Evolutionary conservation across 2,797 vertebrate genomes (phyloP).

Genomic region (Perdix hodgsoniae): DNA sequence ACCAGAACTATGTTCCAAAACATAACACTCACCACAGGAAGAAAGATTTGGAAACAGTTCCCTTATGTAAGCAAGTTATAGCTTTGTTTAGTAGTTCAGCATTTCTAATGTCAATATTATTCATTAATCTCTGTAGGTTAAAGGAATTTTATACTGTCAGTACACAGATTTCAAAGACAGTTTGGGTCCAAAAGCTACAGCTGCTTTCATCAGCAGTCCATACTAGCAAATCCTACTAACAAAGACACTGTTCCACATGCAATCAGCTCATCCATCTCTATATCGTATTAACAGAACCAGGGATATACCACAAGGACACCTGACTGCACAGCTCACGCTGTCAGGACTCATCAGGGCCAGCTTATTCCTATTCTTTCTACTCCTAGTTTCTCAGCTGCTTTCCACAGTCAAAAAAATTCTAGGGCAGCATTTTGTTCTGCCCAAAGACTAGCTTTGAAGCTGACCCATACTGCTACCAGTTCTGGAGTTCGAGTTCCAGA

Average conservation of each 20-base stretch:
- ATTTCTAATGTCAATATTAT: slow-evolving; percentile 56
- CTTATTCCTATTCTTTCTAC: neutral
- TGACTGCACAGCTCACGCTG: neutral
- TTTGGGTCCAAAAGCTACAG: neutral
- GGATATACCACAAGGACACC: slow-evolving; percentile 21
- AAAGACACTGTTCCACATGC: neutral
- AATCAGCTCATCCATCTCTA: slow-evolving; percentile 3
- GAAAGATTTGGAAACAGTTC: slow-evolving; percentile 40
- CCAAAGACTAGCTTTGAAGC: neutral
- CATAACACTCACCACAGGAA: slow-evolving; percentile 39
- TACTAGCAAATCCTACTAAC: slow-evolving; percentile 33
- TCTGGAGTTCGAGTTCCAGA: neutral
- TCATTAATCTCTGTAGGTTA: slow-evolving; percentile 43
- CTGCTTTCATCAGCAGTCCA: neutral
- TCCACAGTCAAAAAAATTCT: neutral
- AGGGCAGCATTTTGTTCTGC: neutral
- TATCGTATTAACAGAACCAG: slow-evolving; percentile 21
- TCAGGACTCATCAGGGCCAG: slow-evolving; percentile 31
- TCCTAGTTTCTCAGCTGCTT: neutral
- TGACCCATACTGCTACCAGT: neutral
- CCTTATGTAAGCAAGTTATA: slow-evolving; percentile 42
- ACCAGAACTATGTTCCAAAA: slow-evolving; percentile 53
- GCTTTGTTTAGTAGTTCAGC: slow-evolving; percentile 43
- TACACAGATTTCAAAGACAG: neutral
- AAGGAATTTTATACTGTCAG: slow-evolving; percentile 1